These are phyloP conservation scores for Coregonus ussuriensis DNA, from an alignment of 2,797 vertebrate species.

Conservation along the genomic window DNA sequence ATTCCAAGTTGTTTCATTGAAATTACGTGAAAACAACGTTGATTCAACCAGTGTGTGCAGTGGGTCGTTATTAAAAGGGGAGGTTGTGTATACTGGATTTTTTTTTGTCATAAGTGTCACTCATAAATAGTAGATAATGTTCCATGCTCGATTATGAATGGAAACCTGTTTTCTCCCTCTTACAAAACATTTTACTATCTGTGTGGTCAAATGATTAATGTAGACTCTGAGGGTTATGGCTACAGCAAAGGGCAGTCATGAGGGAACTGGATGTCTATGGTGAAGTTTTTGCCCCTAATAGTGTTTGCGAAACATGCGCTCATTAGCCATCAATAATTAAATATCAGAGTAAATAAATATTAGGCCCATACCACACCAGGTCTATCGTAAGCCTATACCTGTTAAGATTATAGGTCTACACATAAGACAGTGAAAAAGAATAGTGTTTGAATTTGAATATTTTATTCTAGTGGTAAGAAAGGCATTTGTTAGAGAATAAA, in stretches of 20 bases:
- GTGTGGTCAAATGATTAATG: not conserved
- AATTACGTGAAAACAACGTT: no score
- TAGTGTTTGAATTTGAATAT: not conserved
- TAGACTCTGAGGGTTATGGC: slow-evolving; percentile 5
- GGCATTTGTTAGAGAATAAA: not conserved
- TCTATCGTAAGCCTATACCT: not conserved
- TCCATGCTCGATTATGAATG: slow-evolving; percentile 76
- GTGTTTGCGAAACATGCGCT: not conserved
- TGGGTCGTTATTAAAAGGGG: slow-evolving; percentile 85
- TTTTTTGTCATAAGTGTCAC: slow-evolving; percentile 73
- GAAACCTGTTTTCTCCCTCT: no score
- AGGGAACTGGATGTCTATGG: slow-evolving; percentile 2
- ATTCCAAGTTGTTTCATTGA: no score
- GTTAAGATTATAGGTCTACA: not conserved
- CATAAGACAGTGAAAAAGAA: not conserved
- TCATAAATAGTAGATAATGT: slow-evolving; percentile 77
- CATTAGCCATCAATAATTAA: not conserved
- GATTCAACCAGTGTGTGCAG: no score
- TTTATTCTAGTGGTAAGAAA: not conserved
- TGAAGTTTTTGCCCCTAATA: no score
- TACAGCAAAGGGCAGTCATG: slow-evolving; percentile 33
- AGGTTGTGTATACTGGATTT: slow-evolving; percentile 80
- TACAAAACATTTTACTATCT: no score
- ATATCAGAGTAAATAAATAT: not conserved
- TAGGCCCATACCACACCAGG: not conserved